A percentile compares a stretch with the other conserved stretches of the same genome.
Evolutionary conservation across 2,888 invertebrate genomes (phyloP).

Genomic region (Palloptera scutellata): DNA sequence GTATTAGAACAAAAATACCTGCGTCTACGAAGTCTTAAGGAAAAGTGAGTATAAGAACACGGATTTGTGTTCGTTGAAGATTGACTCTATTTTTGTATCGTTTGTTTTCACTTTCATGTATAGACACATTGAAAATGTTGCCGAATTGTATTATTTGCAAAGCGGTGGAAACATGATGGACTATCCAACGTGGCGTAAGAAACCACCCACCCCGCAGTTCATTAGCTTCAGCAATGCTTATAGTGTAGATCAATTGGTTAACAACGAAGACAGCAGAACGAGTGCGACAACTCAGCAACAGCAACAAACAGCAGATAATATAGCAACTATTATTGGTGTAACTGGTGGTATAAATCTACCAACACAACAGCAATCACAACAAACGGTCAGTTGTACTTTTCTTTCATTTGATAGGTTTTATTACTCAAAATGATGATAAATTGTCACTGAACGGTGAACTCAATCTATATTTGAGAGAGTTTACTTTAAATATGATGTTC

Average conservation of each 20-base stretch:
- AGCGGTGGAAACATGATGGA: conserved; percentile 89
- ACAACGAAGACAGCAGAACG: conserved; percentile 54
- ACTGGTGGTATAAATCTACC: conserved; percentile 27
- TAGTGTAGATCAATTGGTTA: conserved; percentile 71
- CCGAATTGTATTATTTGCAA: conserved; percentile 88
- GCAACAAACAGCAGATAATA: conserved; percentile 43
- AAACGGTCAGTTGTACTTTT: conserved; percentile 36
- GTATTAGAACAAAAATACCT: conserved; percentile 77
- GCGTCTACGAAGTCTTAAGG: conserved; percentile 74
- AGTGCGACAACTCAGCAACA: conserved; percentile 40
- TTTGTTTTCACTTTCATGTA: conserved; percentile 24
- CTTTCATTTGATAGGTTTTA: background rate
- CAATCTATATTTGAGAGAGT: conserved; percentile 59
- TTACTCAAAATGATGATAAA: conserved; percentile 54
- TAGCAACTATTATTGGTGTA: conserved; percentile 44
- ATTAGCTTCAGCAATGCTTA: conserved; percentile 79
- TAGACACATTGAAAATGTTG: conserved; percentile 78
- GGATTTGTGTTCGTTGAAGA: conserved; percentile 2
- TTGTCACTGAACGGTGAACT: conserved; percentile 56
- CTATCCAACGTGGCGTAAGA: conserved; percentile 83
- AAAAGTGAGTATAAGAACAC: conserved; percentile 64
- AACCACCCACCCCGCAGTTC: conserved; percentile 79
- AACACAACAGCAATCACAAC: conserved; percentile 29
- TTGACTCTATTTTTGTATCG: background rate
- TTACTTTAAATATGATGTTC: conserved; percentile 47